These are phyloP conservation scores for Papilio helenus DNA, from an alignment of 1,140 invertebrate species.

Conservation along the genomic window DNA sequence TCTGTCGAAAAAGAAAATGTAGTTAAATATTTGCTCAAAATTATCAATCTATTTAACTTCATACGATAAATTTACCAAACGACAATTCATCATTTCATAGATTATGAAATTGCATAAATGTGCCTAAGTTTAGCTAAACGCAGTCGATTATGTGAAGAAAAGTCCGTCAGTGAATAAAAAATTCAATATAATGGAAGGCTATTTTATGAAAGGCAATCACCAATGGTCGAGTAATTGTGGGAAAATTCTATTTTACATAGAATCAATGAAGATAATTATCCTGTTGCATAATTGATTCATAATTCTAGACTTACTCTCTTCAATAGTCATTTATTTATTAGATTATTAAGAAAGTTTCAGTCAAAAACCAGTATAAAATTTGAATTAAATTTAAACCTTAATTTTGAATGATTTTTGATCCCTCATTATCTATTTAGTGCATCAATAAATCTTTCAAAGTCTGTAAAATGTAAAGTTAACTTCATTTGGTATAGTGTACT, in stretches of 20 bases:
- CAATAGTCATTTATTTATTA: neutral
- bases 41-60: no score
- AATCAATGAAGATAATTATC: neutral
- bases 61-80: no score
- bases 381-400: no score
- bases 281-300: neutral
- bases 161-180: neutral
- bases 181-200: neutral
- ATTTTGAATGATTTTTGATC: no score
- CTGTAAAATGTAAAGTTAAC: no score
- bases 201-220: slow-evolving; percentile 20
- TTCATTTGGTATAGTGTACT: no score
- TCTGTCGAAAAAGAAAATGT: slow-evolving; percentile 57
- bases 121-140: neutral
- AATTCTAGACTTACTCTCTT: neutral
- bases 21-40: slow-evolving; percentile 43
- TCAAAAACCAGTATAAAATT: no score
- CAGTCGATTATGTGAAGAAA: slow-evolving; percentile 8
- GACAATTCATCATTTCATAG: no score
- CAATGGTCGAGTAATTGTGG: neutral
- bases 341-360: no score
- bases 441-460: no score
- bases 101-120: neutral
- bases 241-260: neutral
- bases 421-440: no score